Evolutionary conservation across 1,140 invertebrate genomes (phyloP).

Genomic region (Leptinotarsa lineolata): DNA sequence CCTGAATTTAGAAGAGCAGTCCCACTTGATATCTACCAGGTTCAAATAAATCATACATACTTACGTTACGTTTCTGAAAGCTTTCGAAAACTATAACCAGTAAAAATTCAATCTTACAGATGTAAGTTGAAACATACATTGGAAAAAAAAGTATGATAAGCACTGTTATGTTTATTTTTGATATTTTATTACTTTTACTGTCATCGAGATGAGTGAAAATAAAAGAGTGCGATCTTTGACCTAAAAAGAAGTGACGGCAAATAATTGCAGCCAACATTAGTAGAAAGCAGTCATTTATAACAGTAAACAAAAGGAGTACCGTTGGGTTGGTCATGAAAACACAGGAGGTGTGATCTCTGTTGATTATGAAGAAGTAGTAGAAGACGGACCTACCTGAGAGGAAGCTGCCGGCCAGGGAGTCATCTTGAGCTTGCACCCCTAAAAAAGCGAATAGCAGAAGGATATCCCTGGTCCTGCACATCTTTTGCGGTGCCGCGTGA

Average conservation of each 20-base stretch:
- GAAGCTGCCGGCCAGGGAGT: slow-evolving; percentile 76
- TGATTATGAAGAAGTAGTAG: neutral
- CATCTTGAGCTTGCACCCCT: slow-evolving; percentile 64
- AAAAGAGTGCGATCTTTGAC: neutral
- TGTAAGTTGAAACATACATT: no score
- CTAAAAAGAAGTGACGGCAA: slow-evolving; percentile 10
- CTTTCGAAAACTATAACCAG: no score
- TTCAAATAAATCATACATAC: no score
- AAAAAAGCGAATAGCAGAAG: slow-evolving; percentile 35
- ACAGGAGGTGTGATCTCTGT: neutral
- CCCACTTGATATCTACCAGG: no score
- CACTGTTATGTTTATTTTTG: no score
- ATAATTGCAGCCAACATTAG: neutral
- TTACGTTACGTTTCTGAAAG: no score
- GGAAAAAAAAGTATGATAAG: no score
- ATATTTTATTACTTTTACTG: slow-evolving; percentile 2
- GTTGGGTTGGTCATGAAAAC: slow-evolving; percentile 34
- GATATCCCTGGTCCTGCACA: slow-evolving; percentile 43
- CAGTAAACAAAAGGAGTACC: slow-evolving; percentile 39
- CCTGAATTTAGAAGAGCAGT: no score
- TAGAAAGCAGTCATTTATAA: slow-evolving; percentile 31
- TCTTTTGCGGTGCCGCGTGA: slow-evolving; percentile 30
- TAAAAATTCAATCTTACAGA: no score
- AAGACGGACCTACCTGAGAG: slow-evolving; percentile 66
- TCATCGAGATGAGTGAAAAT: neutral